phyloP scores from a whole-genome alignment of 2,888 invertebrate species.

The Pammene aurita region DNA sequence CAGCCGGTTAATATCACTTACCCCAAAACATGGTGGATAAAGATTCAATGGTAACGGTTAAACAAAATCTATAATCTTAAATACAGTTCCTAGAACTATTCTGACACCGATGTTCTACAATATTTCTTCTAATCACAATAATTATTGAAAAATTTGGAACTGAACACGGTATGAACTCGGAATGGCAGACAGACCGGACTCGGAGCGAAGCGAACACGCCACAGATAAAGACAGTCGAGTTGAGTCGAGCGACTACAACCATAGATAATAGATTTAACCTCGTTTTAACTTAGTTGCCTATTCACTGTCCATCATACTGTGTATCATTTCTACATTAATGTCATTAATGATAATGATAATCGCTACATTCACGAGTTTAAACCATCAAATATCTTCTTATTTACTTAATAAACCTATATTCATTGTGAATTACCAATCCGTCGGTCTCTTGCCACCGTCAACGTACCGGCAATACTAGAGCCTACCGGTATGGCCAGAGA shows the following conservation, averaged over 20 bases:
- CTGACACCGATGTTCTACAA: not conserved
- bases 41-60: constrained; percentile 30
- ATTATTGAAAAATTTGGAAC: constrained; percentile 4
- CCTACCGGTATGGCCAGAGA: too few relatives aligned
- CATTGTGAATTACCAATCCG: too few relatives aligned
- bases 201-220: not conserved
- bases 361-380: too few relatives aligned
- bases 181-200: constrained; percentile 28
- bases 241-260: not conserved
- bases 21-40: constrained; percentile 74
- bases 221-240: constrained; percentile 8
- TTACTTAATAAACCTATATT: not conserved
- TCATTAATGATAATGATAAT: too few relatives aligned
- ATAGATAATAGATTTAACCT: constrained; percentile 8
- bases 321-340: too few relatives aligned
- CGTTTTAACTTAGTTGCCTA: not conserved
- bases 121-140: constrained; percentile 3
- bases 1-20: constrained; percentile 62
- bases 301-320: constrained; percentile 14
- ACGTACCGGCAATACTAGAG: too few relatives aligned
- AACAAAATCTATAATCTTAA: constrained; percentile 1
- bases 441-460: too few relatives aligned
- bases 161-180: constrained; percentile 31
- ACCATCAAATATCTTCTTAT: too few relatives aligned
- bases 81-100: constrained; percentile 14